Base-by-base conservation (phyloP, 2,888 invertebrate species). In the Melinaea marsaeus region DNA sequence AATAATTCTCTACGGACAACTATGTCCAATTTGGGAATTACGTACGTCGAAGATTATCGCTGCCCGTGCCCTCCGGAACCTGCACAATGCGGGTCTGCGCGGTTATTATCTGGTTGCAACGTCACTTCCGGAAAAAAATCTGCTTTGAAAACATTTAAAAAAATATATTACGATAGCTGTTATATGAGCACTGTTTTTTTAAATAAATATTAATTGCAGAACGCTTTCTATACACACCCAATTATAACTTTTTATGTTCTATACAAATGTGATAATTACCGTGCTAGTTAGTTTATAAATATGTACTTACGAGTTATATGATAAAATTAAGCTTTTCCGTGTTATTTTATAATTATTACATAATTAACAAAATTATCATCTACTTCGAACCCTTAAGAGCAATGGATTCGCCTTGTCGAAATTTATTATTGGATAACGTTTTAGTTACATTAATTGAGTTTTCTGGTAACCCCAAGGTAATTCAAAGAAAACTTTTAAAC, bases 21-120 rank as follows among this genome's bases (percentile, higher is more conserved):
- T 22, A 51, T 80, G 72, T 84, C 73, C 81, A 77, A 83, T 86
- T 83, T 81, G 74, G 77, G 83, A 88, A 88, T 88, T 86, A 85
- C 84, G 82, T 77, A 83, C 83, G 82, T 85, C 80, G 81, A 88
- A 87, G 89, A 88, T 89, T 88, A 89, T 82, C 81, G 81, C 75
- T 74, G 80, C 76, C 81, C 73, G 75, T 73, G 74, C 80, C 80
- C 79, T 78, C 84, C 86, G 87, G 88, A 88, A 86, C 82, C 85
- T 86, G 86, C 79, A 83, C 79, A 80, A 76, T 75, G 77, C 79
- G 79, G 79, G 84, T 82, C 77, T 75, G 78, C 77, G 81, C 84
- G 73, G 79, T 80, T 84, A 86, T 85, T 86, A 86, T 85, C 85
- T 86, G 84, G 84, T 87, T 87, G 88, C 87, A 80, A 79, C 86